Base-by-base conservation (phyloP, 2,888 invertebrate genomes). In the Tenthredo scrophulariae region DNA sequence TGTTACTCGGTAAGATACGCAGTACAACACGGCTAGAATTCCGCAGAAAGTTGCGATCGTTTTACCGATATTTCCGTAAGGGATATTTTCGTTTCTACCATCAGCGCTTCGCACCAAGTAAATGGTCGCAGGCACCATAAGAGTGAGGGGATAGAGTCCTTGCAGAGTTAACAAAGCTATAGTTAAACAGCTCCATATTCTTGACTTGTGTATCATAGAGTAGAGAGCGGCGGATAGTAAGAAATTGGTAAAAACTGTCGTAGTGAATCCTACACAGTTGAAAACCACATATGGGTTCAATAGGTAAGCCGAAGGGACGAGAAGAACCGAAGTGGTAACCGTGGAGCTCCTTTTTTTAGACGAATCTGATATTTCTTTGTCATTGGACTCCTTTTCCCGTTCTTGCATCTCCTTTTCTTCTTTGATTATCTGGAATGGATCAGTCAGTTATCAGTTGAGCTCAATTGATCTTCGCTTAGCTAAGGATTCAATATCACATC, bases 221-320 rank as follows among this genome's bases (percentile, higher is more conserved):
- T 96, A 95, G 50, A 98, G 94, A 80, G 96, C 95, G 5, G 96
- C 90, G 0, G 98, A 96, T 43, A 98, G 94, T 75, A 97, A 94
- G n/a, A 98, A 94, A 94, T 99, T 99, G 89, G 97, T 97, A 88
- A 98, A 96, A 15, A 98, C 97, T 1, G 98, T 98, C 2, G 98
- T 98, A 0, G 98, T 98, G 93, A 97, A 96, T 13, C 97, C 98
- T 46, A 97, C 96, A 94, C 98, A 99, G 89, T 97, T 97, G 84
- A 98, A 94, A 85, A 99, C 95, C 46, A 97, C 96, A 91, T 97
- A 97, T 0, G 99, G 99, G 94, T 98, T 98, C 89, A 98, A 97
- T 67, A 98, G 94, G 93, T 98, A 98, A 0, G 97, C 96, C 33
- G 97, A 95, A 10, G 96, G 94, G 0, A 97, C 97, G 93, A 96